These are phyloP conservation scores for Orientallactaga bullata DNA, from an alignment of 2,113 vertebrate genomes.

Conservation along the genomic window DNA sequence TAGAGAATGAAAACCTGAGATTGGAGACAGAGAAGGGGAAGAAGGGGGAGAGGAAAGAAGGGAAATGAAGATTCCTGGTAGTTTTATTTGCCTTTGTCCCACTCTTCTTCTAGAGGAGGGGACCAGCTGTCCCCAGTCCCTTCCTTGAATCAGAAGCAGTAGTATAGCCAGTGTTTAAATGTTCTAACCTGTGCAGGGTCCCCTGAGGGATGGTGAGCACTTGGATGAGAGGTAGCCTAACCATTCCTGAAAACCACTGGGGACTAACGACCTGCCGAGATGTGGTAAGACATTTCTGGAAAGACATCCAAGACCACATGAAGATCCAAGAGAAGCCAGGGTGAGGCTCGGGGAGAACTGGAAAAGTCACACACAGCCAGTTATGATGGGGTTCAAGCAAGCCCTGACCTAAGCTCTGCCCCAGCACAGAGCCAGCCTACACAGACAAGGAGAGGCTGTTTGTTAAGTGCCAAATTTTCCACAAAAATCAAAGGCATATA, in stretches of 20 bases:
- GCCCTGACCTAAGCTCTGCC: not conserved
- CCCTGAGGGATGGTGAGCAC: not conserved
- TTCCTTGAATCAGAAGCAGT: not conserved
- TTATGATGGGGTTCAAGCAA: not conserved
- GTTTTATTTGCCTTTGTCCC: not conserved
- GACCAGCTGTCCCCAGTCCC: not conserved
- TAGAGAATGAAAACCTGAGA: not conserved
- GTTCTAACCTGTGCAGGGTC: not conserved
- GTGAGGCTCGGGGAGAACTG: not conserved
- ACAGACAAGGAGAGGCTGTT: not conserved
- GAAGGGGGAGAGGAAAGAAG: not conserved
- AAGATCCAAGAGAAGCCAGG: not conserved
- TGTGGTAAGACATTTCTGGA: not conserved
- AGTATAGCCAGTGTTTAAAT: not conserved
- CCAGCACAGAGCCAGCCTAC: not conserved
- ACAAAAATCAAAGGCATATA: not conserved
- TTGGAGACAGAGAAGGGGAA: accelerated
- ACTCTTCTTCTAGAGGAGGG: not conserved
- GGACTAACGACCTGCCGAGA: not conserved
- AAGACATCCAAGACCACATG: not conserved
- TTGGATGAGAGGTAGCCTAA: not conserved
- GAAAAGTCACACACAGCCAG: not conserved
- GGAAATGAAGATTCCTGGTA: not conserved
- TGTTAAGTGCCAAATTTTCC: not conserved
- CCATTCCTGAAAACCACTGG: not conserved